A percentile compares a stretch with the other conserved stretches of the same genome.
These are phyloP conservation scores for Callosobruchus maculatus DNA, from an alignment of 2,888 invertebrate genomes.

Conservation along the genomic window DNA sequence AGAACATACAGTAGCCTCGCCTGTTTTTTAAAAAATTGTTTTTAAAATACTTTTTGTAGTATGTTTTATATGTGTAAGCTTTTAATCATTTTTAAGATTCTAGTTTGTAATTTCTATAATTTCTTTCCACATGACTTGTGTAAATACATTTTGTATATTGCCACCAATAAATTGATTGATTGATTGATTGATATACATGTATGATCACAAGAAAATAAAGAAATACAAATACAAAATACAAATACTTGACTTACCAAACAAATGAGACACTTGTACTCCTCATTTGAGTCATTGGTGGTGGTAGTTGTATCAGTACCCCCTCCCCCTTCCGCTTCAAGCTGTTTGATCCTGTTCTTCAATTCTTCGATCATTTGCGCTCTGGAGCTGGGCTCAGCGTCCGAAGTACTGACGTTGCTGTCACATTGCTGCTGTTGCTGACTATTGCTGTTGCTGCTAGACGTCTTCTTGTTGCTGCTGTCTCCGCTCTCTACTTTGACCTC, in stretches of 20 bases:
- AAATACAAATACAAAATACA: no score
- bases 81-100: no score
- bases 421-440: constrained; percentile 36
- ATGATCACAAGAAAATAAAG: no score
- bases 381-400: constrained; percentile 49
- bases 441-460: constrained; percentile 5
- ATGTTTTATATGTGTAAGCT: no score
- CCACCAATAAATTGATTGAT: no score
- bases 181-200: no score
- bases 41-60: no score
- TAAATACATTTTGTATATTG: no score
- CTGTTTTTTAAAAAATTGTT: no score
- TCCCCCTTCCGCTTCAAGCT: constrained; percentile 53
- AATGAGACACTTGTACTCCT: constrained; percentile 68
- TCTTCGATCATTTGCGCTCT: constrained; percentile 55
- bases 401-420: constrained; percentile 51
- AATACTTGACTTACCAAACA: constrained; percentile 69
- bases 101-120: no score
- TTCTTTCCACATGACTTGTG: no score
- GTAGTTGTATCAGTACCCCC: constrained; percentile 16
- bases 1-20: no score
- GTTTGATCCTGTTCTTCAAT: constrained; percentile 55
- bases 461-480: constrained; percentile 2
- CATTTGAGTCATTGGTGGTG: constrained; percentile 38
- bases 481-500: constrained; percentile 42